Evolutionary conservation across 2,888 invertebrate species (phyloP), one percentile per base, ranked within the genome.

Genomic region (Teleogryllus oceanicus): DNA sequence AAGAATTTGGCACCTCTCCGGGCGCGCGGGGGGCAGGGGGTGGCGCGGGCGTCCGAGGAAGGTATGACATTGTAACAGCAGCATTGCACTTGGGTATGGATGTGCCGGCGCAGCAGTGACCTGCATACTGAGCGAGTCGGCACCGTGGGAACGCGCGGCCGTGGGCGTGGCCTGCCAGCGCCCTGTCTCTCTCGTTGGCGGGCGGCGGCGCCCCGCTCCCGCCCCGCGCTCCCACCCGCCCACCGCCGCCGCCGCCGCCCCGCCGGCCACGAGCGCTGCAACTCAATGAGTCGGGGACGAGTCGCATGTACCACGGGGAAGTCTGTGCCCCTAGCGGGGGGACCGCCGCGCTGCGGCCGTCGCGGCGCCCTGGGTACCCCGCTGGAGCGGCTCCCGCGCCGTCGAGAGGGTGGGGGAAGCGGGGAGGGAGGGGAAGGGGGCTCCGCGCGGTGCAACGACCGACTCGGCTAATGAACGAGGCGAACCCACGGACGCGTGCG

Each of bases 51-150:
- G 84, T 84, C 84, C 84, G 83, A 82, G 83, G 82, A 79, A 81
- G 81, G 84, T 83, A 37, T 37, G 84, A 81, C 84, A 82, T 84
- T 74, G 79, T 76, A 81, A 78, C 49, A 80, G 78, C 79, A 75
- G 75, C 50, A 74, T 49, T 80, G 77, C 79, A 77, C 18, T 79
- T 79, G 82, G 62, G 62, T 62, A 62, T 62, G 62, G 62, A 62
- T 18, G 62, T 62, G 62, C 62, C 16, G 62, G 62, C 62, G 62
- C 62, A 62, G 13, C 16, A 62, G n/a, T 90, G 90, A 90, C 90
- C 90, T 89, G 90, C 89, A 90, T 90, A 89, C 89, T 89, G 89
- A 89, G 88, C 89, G 86, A 89, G 89, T 89, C 88, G 89, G 89
- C 16, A 79, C 76, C 81, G 79, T 79, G 79, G 79, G 81, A 79